Evolutionary conservation across 2,113 vertebrate genomes (phyloP).

Genomic region (Chlamydotis undulata): DNA sequence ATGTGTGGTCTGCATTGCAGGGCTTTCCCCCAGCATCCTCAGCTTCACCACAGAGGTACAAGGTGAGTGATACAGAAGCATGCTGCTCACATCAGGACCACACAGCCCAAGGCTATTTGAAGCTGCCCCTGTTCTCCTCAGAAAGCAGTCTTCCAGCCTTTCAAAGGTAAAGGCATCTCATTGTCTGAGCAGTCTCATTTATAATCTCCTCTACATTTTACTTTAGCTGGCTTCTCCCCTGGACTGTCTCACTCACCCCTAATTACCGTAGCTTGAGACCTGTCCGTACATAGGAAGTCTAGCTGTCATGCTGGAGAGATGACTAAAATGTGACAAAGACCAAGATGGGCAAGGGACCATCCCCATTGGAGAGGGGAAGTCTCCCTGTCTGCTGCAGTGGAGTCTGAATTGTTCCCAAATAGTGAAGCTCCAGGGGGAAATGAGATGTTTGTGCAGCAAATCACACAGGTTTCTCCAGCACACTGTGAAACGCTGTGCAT

Average conservation of each 20-base stretch:
- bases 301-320: background rate
- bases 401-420: constrained; percentile 19
- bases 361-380: background rate
- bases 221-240: background rate
- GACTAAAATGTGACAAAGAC: constrained; percentile 37
- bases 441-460: background rate
- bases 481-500: background rate
- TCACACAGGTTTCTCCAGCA: background rate
- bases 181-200: fast-evolving
- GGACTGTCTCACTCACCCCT: background rate
- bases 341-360: background rate
- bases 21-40: background rate
- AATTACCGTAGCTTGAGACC: background rate
- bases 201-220: background rate
- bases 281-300: background rate
- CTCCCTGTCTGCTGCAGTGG: background rate
- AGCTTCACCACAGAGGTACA: background rate
- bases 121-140: background rate
- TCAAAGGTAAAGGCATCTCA: background rate
- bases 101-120: background rate
- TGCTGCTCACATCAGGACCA: background rate
- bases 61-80: background rate
- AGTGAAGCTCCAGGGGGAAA: background rate
- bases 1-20: background rate
- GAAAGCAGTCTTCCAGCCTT: background rate